Evolutionary conservation across 1,140 invertebrate species (phyloP).

Genomic region (Halictus rubicundus): DNA sequence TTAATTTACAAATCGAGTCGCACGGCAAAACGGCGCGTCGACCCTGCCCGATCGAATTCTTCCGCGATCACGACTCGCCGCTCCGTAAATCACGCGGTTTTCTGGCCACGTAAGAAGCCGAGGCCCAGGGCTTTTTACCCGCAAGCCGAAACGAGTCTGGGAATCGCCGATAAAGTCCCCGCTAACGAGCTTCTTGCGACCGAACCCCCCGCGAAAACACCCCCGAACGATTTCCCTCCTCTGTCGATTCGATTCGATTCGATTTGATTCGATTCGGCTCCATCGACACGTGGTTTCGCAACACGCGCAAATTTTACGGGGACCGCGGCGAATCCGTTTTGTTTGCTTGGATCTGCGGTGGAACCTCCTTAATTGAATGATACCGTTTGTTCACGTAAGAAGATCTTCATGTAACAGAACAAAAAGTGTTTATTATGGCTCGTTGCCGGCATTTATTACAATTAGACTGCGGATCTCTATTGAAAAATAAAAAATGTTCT

Average conservation of each 20-base stretch:
- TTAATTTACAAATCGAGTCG: conserved; percentile 27
- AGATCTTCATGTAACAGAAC: too few species aligned
- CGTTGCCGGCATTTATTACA: too few species aligned
- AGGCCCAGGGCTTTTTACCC: not conserved
- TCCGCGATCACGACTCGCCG: not conserved
- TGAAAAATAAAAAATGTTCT: too few species aligned
- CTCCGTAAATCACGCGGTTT: not conserved
- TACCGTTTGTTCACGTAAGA: too few species aligned
- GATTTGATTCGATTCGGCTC: not conserved
- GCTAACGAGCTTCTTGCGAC: conserved; percentile 1
- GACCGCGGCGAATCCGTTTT: too few species aligned
- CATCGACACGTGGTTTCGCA: too few species aligned
- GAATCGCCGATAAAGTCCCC: not conserved
- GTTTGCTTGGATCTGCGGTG: too few species aligned
- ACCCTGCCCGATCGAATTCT: conserved; percentile 8
- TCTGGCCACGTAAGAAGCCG: not conserved
- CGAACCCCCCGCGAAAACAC: not conserved
- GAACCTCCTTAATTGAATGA: too few species aligned
- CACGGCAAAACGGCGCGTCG: not conserved
- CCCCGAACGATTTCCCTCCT: not conserved
- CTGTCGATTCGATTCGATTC: too few species aligned
- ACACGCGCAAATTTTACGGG: too few species aligned
- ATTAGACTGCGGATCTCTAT: too few species aligned
- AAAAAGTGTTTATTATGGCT: too few species aligned
- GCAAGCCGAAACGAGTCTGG: not conserved